A percentile compares a stretch with the other conserved stretches of the same genome.
phyloP scores from a whole-genome alignment of 2,113 vertebrate species.

The Sus scrofa region T2T-Sscrofa CM000812.6:164852501-164853000 shows the following conservation, averaged over 20 bases:
- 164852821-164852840: background rate
- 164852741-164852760: background rate
- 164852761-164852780: background rate
- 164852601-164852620: background rate
- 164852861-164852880: rapidly evolving
- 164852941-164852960: no score
- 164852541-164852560: background rate
- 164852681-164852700: background rate
- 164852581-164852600: background rate
- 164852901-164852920: no score
- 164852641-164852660: background rate
- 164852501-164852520: background rate
- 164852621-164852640: background rate
- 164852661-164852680: background rate
- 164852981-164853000: rapidly evolving
- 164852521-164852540: background rate
- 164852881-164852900: rapidly evolving
- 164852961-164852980: background rate
- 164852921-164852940: no score
- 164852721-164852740: background rate
- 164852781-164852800: background rate
- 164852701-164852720: background rate
- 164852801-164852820: background rate
- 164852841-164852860: background rate
- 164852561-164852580: background rate